Percentiles rank a stretch among this genome's conserved stretches.
These are phyloP conservation scores for Tinea trinotella DNA, from an alignment of 2,888 invertebrate genomes.

Conservation along the genomic window DNA sequence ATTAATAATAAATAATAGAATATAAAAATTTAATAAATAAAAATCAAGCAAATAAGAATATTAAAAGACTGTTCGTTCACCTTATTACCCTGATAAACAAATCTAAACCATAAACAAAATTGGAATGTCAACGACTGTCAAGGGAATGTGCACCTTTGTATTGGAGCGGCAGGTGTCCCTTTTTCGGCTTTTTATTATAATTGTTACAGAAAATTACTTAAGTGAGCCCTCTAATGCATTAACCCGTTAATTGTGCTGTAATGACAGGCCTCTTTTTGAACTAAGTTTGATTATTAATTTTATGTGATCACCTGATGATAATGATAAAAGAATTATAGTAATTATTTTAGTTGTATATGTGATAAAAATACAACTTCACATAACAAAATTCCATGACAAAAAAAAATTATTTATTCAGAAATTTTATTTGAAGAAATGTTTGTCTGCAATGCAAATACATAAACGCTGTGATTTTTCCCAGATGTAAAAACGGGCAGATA, in stretches of 20 bases:
- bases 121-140: slow-evolving; percentile 14
- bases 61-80: slow-evolving; percentile 12
- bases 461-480: too few species aligned
- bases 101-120: slow-evolving; percentile 18
- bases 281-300: background rate
- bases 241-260: slow-evolving; percentile 16
- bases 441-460: too few species aligned
- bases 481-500: too few species aligned
- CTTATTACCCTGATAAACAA: slow-evolving; percentile 5
- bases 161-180: slow-evolving; percentile 15
- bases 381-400: too few species aligned
- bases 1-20: too few species aligned
- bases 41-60: background rate
- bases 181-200: slow-evolving; percentile 18
- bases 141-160: slow-evolving; percentile 16
- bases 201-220: slow-evolving; percentile 17
- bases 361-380: too few species aligned
- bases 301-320: background rate
- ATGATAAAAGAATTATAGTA: too few species aligned
- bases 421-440: too few species aligned
- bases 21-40: too few species aligned
- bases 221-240: slow-evolving; percentile 18
- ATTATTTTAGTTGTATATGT: too few species aligned
- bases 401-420: too few species aligned
- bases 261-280: background rate